Conservation (phyloP, 2,888 invertebrate genomes). For the Orthonevra nobilis region DNA sequence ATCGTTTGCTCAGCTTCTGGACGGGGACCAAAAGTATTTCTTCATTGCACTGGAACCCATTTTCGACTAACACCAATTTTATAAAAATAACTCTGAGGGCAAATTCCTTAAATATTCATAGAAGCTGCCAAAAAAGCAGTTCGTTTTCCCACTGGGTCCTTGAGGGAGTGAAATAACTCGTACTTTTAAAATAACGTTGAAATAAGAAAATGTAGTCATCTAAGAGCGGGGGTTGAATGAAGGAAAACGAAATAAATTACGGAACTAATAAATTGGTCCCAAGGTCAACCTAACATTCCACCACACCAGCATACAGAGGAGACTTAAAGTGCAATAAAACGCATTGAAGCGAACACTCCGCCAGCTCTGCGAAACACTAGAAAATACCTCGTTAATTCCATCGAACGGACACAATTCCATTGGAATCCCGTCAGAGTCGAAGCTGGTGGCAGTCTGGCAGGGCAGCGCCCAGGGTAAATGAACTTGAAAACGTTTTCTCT, state of each 20-base stretch:
- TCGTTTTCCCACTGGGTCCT: conserved; percentile 11
- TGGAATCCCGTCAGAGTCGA: conserved; percentile 55
- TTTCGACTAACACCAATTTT: conserved; percentile 6
- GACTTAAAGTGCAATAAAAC: conserved; percentile 29
- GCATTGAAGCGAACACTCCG: conserved; percentile 46
- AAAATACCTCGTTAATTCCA: conserved; percentile 47
- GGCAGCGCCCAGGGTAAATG: conserved; percentile 68
- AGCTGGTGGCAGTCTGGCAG: conserved; percentile 24
- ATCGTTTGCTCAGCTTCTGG: conserved; percentile 32
- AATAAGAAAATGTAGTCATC: background rate
- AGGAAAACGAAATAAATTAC: background rate
- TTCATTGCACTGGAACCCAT: background rate
- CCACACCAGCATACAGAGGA: background rate
- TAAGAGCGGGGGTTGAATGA: background rate
- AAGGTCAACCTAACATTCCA: conserved; percentile 52
- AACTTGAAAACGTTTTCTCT: conserved; percentile 65
- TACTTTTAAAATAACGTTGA: conserved; percentile 1
- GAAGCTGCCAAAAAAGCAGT: conserved; percentile 27
- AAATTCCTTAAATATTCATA: conserved; percentile 33
- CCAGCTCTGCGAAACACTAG: conserved; percentile 23
- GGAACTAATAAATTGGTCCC: conserved; percentile 40
- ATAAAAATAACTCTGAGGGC: background rate
- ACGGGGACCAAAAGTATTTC: conserved; percentile 30
- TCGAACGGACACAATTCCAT: conserved; percentile 32
- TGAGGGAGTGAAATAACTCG: background rate